These are phyloP conservation scores for Microctonus brassicae DNA, from an alignment of 2,888 invertebrate genomes.

Conservation along the genomic window DNA sequence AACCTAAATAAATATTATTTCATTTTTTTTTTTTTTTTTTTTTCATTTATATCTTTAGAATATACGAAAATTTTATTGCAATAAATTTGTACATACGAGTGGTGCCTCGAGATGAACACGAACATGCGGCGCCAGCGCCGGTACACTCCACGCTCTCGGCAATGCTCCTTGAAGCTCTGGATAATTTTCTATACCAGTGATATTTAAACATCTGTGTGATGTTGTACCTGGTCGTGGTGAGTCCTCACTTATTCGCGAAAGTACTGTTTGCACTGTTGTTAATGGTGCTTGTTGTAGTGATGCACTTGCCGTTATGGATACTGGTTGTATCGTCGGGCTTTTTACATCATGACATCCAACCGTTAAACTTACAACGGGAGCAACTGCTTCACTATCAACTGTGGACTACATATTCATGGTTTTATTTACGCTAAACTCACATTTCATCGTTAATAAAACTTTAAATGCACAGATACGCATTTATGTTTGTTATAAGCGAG, in stretches of 20 bases:
- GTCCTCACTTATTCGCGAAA: conserved; percentile 72
- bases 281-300: conserved; percentile 51
- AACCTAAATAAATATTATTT: conserved; percentile 62
- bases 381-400: conserved; percentile 56
- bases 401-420: conserved; percentile 53
- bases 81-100: conserved; percentile 65
- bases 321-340: conserved; percentile 47
- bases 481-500: neutral
- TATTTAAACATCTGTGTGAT: conserved; percentile 77
- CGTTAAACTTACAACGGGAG: conserved; percentile 43
- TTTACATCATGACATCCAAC: conserved; percentile 55
- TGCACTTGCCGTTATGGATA: conserved; percentile 49
- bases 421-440: conserved; percentile 36
- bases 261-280: conserved; percentile 54
- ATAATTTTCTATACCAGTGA: conserved; percentile 85
- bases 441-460: neutral
- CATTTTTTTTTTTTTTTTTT: neutral
- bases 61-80: neutral
- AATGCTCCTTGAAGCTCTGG: conserved; percentile 77
- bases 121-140: conserved; percentile 74
- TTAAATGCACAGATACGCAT: neutral
- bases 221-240: conserved; percentile 63
- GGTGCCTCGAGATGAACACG: conserved; percentile 82
- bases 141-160: conserved; percentile 83
- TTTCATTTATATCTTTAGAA: neutral